phyloP scores from a whole-genome alignment of 2,797 vertebrate species.

The Poecilia gillii region DNA sequence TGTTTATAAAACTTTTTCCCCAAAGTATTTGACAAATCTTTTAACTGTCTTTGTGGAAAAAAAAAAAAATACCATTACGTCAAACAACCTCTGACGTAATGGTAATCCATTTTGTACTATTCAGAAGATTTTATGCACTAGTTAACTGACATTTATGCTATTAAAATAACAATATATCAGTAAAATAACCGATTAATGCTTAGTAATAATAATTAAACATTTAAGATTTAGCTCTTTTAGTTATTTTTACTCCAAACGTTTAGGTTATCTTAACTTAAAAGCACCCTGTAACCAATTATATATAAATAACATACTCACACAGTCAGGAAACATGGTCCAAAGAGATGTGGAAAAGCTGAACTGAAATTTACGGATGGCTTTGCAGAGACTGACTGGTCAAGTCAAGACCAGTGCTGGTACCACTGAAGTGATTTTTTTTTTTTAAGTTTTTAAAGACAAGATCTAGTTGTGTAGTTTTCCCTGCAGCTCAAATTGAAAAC shows the following conservation, averaged over 20 bases:
- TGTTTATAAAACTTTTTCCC: neutral
- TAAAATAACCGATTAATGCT: neutral
- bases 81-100: neutral
- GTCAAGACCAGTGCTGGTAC: conserved; percentile 10
- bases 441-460: neutral
- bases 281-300: neutral
- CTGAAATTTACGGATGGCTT: conserved; percentile 16
- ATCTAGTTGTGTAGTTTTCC: neutral
- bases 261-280: neutral
- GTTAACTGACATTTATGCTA: neutral
- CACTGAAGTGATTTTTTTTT: neutral
- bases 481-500: conserved; percentile 17
- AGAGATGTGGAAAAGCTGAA: conserved; percentile 18
- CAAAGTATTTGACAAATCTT: neutral
- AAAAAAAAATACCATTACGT: no score
- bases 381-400: neutral
- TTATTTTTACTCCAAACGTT: neutral
- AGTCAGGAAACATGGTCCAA: conserved; percentile 73
- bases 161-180: neutral
- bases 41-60: neutral
- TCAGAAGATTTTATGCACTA: neutral
- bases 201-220: neutral
- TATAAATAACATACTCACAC: conserved; percentile 65
- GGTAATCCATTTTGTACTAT: neutral
- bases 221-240: neutral